Percentiles rank a stretch among this genome's conserved stretches.
phyloP scores from a whole-genome alignment of 1,140 invertebrate species.

The Wiebesia pumilae region DNA sequence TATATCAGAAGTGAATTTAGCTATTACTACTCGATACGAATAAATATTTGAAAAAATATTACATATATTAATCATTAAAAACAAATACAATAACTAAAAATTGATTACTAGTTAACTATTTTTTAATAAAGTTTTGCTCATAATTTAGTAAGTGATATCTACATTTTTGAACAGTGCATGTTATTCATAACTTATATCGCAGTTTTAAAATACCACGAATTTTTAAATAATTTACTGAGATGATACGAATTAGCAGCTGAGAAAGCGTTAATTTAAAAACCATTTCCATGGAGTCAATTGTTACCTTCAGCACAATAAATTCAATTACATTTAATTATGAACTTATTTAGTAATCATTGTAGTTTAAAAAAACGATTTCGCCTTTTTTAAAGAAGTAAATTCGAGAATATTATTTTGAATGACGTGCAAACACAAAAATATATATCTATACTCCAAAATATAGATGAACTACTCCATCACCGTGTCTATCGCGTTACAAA shows the following conservation, averaged over 20 bases:
- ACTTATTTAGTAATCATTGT: neutral
- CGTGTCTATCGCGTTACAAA: conserved; percentile 7
- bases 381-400: neutral
- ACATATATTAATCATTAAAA: no score
- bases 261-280: neutral
- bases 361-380: neutral
- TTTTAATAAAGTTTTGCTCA: no score
- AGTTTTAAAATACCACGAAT: neutral
- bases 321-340: conserved; percentile 1
- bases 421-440: neutral
- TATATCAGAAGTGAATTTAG: no score
- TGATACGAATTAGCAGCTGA: neutral
- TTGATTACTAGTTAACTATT: no score
- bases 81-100: no score
- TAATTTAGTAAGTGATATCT: no score
- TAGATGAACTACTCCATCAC: neutral
- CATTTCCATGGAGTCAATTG: neutral
- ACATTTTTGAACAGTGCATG: no score
- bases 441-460: neutral
- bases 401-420: neutral
- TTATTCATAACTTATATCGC: neutral
- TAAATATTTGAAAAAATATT: no score
- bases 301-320: neutral
- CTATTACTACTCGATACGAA: no score
- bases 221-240: neutral